A percentile compares a stretch with the other conserved stretches of the same genome.
These are phyloP conservation scores for Drosophila equinoxialis DNA, from an alignment of 1,140 invertebrate species.

Conservation along the genomic window DNA sequence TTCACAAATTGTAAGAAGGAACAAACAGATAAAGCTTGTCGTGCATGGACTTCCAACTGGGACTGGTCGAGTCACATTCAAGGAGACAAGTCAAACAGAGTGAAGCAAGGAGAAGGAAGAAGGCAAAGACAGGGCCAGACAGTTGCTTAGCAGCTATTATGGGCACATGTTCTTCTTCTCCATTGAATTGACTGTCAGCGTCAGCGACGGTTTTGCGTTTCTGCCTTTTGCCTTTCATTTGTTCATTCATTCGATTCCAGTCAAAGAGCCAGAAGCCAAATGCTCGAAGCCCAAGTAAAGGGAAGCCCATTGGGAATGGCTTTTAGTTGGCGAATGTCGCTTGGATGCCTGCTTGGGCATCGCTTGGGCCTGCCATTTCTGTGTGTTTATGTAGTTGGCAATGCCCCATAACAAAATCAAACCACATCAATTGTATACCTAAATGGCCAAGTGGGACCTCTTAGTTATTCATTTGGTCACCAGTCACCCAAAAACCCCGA, in stretches of 20 bases:
- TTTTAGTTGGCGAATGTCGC: constrained; percentile 53
- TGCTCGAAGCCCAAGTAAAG: constrained; percentile 4
- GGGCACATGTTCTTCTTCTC: constrained; percentile 64
- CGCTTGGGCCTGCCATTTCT: constrained; percentile 43
- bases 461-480: constrained; percentile 73
- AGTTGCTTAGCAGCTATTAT: constrained; percentile 80
- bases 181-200: constrained; percentile 50
- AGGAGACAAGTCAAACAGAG: constrained; percentile 15
- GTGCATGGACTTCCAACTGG: constrained; percentile 51
- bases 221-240: constrained; percentile 59
- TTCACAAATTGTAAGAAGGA: constrained; percentile 15
- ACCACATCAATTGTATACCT: constrained; percentile 79
- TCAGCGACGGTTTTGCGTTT: constrained; percentile 18
- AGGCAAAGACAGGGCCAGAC: constrained; percentile 15
- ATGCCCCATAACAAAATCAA: constrained; percentile 76
- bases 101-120: background rate
- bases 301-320: constrained; percentile 62
- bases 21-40: background rate
- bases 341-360: constrained; percentile 19
- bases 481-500: background rate
- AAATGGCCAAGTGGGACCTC: constrained; percentile 79
- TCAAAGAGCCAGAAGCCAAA: constrained; percentile 18
- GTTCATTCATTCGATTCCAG: constrained; percentile 68
- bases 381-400: constrained; percentile 71
- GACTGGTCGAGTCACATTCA: constrained; percentile 58